These are phyloP conservation scores for Calameuta filiformis DNA, from an alignment of 2,888 invertebrate species.

Conservation along the genomic window DNA sequence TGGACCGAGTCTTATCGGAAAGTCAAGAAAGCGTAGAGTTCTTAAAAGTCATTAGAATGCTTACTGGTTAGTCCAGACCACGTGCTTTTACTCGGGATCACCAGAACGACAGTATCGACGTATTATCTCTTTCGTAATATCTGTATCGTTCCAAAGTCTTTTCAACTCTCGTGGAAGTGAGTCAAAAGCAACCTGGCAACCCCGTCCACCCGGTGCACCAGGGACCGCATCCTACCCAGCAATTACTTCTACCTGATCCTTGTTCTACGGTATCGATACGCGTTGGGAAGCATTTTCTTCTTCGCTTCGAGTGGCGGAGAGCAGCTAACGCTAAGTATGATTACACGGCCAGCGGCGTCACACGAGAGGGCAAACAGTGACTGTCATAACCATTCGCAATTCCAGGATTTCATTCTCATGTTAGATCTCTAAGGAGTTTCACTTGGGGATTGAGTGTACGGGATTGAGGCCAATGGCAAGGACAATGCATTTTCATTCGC, in stretches of 20 bases:
- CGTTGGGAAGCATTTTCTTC: conserved; percentile 4
- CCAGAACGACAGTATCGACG: not conserved
- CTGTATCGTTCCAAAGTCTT: not conserved
- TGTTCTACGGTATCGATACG: conserved; percentile 11
- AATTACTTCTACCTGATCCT: conserved; percentile 12
- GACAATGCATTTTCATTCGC: not conserved
- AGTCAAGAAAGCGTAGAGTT: not conserved
- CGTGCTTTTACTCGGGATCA: not conserved
- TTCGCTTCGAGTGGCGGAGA: not conserved
- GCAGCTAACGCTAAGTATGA: conserved; percentile 21
- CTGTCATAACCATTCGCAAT: conserved; percentile 11
- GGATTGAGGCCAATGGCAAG: not conserved
- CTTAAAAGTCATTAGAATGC: not conserved
- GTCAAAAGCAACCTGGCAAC: not conserved
- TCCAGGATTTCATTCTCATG: not conserved
- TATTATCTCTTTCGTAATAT: not conserved
- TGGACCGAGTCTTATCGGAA: not conserved
- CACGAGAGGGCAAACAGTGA: conserved; percentile 12
- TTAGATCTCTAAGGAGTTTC: not conserved
- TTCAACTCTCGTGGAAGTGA: not conserved
- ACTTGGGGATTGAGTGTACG: not conserved
- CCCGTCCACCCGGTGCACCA: not conserved
- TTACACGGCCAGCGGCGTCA: conserved; percentile 19
- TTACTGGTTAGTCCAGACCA: not conserved
- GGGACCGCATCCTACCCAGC: not conserved